phyloP scores from a whole-genome alignment of 2,797 vertebrate species.

The Tinamus major region DNA sequence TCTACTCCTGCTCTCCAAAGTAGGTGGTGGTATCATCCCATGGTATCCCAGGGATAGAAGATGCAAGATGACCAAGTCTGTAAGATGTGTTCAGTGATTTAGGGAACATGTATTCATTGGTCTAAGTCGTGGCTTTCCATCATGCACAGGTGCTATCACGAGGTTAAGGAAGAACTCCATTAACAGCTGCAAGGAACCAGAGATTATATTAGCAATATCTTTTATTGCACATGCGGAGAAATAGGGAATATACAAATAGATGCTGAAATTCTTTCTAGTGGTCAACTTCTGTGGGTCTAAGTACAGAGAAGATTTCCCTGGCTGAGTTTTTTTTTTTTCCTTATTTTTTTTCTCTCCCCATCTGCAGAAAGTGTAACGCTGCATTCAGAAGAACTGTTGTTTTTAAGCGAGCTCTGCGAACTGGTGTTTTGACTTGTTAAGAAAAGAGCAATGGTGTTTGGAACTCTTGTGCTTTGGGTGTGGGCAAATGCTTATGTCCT shows the following conservation, averaged over 20 bases:
- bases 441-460: neutral
- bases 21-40: rapidly evolving
- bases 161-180: neutral
- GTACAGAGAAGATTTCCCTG: neutral
- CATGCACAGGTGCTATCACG: neutral
- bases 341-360: neutral
- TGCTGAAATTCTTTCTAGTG: neutral
- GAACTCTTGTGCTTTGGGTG: neutral
- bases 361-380: neutral
- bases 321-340: too few species aligned
- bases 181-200: neutral
- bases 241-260: neutral
- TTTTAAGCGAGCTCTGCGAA: neutral
- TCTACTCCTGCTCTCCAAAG: neutral
- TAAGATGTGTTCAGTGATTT: neutral
- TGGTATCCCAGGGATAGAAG: neutral
- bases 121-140: neutral
- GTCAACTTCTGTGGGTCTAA: neutral
- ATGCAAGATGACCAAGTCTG: neutral
- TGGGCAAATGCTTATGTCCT: neutral
- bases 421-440: neutral
- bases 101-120: too few species aligned
- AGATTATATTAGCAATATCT: neutral
- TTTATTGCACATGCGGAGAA: neutral
- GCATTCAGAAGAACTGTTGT: neutral